phyloP scores from a whole-genome alignment of 2,888 invertebrate species.

The Limenitis camilla region DNA sequence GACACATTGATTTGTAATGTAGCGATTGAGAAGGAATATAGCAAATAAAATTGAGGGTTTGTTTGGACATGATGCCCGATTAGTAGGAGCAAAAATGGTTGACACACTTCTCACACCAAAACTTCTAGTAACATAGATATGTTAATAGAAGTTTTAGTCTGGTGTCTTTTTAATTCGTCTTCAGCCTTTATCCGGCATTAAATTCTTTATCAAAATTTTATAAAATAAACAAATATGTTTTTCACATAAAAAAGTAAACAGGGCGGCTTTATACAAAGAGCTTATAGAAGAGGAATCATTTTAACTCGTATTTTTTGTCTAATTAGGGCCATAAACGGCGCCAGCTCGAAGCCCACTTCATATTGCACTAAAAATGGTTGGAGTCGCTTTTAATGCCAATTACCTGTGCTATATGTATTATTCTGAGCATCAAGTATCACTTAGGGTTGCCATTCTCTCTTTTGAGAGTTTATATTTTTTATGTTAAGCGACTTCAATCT shows the following conservation, averaged over 20 bases:
- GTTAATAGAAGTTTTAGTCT: slow-evolving; percentile 14
- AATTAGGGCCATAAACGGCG: slow-evolving; percentile 43
- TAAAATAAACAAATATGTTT: no score
- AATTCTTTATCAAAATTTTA: no score
- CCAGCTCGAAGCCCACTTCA: slow-evolving; percentile 32
- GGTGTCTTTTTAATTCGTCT: neutral
- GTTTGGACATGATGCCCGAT: no score
- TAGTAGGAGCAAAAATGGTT: no score
- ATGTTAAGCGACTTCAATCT: no score
- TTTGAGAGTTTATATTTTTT: no score
- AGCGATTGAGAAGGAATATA: no score
- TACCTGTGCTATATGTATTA: slow-evolving; percentile 55
- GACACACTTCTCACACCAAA: no score
- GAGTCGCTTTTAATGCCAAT: slow-evolving; percentile 57
- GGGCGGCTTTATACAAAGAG: slow-evolving; percentile 17
- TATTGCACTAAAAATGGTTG: slow-evolving; percentile 48
- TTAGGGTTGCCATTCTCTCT: slow-evolving; percentile 22
- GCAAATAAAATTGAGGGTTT: no score
- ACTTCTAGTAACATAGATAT: no score
- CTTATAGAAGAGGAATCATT: slow-evolving; percentile 5
- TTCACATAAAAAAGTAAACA: neutral
- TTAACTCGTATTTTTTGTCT: slow-evolving; percentile 47
- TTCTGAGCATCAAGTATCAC: slow-evolving; percentile 49
- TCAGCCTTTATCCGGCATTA: neutral
- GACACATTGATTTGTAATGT: no score